phyloP scores from a whole-genome alignment of 2,113 vertebrate species.

The Oreochromis tanganicae region DNA sequence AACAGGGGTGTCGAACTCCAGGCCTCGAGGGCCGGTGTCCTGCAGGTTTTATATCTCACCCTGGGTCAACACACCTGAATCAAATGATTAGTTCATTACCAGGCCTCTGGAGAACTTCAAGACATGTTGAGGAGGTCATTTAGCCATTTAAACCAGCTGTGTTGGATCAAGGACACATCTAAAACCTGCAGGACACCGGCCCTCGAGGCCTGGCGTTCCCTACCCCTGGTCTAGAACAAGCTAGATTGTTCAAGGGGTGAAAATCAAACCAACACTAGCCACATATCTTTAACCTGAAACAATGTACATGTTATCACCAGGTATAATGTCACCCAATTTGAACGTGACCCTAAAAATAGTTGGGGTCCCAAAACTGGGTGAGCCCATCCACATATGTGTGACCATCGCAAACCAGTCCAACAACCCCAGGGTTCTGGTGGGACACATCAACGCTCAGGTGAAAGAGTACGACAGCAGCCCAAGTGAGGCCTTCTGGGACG shows the following conservation, averaged over 20 bases:
- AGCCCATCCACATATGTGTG: constrained; percentile 33
- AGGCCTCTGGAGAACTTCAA: no score
- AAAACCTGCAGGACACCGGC: no score
- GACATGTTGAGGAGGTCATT: no score
- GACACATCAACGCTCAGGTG: constrained; percentile 48
- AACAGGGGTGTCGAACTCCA: no score
- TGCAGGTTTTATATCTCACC: no score
- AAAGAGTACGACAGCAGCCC: constrained; percentile 40
- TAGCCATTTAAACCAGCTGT: no score
- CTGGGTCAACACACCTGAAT: no score
- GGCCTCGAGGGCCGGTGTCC: no score
- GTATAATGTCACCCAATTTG: not conserved
- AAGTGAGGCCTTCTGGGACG: constrained; percentile 37
- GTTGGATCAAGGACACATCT: no score
- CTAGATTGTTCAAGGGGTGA: not conserved
- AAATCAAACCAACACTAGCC: not conserved
- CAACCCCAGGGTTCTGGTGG: not conserved
- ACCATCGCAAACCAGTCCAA: constrained; percentile 28
- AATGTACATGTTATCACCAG: not conserved
- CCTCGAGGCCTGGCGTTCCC: no score
- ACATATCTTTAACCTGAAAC: not conserved
- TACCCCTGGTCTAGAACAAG: not conserved
- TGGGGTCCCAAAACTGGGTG: constrained; percentile 3
- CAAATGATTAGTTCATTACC: no score
- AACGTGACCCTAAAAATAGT: constrained; percentile 34